phyloP scores from a whole-genome alignment of 2,113 vertebrate genomes.

The Periophthalmus modestus region DNA sequence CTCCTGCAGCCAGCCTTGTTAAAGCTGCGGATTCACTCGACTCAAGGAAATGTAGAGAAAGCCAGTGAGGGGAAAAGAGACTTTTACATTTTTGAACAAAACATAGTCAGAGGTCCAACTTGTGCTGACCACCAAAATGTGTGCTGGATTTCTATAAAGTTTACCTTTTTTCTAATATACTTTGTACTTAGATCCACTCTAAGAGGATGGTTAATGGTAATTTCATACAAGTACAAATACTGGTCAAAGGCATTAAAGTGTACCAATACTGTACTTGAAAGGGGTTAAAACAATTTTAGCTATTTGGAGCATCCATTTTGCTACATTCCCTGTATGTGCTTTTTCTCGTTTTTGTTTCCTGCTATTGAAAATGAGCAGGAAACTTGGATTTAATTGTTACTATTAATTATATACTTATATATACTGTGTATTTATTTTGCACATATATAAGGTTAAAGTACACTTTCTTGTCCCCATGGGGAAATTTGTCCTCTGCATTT shows the following conservation, averaged over 20 bases:
- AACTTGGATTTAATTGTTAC: no score
- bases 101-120: not conserved
- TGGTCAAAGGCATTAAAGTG: not conserved
- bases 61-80: constrained; percentile 10
- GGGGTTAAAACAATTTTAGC: no score
- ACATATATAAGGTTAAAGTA: no score
- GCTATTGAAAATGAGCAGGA: no score
- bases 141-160: not conserved
- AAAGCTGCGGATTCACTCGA: constrained; percentile 31
- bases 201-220: no score
- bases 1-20: constrained; percentile 36
- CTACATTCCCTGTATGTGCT: no score
- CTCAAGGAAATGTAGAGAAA: constrained; percentile 37
- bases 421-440: no score
- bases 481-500: no score
- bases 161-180: not conserved
- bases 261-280: not conserved
- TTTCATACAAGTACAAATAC: not conserved
- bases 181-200: not conserved
- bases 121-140: constrained; percentile 2
- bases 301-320: no score
- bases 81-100: not conserved
- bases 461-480: no score
- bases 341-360: no score
- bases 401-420: no score